Conservation (phyloP, 2,797 vertebrate species). For the Salarias fasciatus region DNA sequence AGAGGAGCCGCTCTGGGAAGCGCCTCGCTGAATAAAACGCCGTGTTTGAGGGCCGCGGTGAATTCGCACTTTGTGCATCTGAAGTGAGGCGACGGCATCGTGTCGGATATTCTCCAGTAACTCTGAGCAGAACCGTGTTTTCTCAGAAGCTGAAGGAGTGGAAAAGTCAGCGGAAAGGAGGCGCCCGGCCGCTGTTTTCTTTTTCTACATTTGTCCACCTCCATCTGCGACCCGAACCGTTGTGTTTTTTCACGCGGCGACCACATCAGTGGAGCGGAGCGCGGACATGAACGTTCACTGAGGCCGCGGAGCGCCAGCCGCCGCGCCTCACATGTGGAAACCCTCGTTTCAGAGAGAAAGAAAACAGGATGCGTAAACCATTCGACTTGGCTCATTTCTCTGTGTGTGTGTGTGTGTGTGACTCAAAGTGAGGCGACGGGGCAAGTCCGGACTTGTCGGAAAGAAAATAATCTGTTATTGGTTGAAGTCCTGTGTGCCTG, state of each 20-base stretch:
- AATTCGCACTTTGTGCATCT: no score
- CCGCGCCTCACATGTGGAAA: slow-evolving; percentile 80
- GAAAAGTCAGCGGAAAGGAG: slow-evolving; percentile 63
- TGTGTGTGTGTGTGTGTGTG: slow-evolving; percentile 58
- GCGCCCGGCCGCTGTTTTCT: slow-evolving; percentile 53
- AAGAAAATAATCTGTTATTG: slow-evolving; percentile 56
- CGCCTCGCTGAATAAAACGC: no score
- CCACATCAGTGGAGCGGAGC: slow-evolving; percentile 78
- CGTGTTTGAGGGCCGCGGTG: no score
- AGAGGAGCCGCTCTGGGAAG: no score
- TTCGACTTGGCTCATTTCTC: slow-evolving; percentile 62
- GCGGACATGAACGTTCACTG: slow-evolving; percentile 67
- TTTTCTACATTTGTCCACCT: slow-evolving; percentile 77
- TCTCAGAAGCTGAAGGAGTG: slow-evolving; percentile 71
- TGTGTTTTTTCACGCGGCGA: no score
- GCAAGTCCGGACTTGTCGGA: slow-evolving; percentile 53
- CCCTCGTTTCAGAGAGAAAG: slow-evolving; percentile 71
- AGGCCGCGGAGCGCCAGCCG: slow-evolving; percentile 55
- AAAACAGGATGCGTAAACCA: slow-evolving; percentile 71
- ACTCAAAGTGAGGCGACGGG: slow-evolving; percentile 59
- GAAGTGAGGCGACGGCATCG: no score
- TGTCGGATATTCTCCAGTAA: no score
- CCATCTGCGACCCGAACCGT: no score
- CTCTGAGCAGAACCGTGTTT: no score
- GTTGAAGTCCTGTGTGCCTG: slow-evolving; percentile 35